phyloP scores from a whole-genome alignment of 2,113 vertebrate species.

The Condylura cristata region DNA sequence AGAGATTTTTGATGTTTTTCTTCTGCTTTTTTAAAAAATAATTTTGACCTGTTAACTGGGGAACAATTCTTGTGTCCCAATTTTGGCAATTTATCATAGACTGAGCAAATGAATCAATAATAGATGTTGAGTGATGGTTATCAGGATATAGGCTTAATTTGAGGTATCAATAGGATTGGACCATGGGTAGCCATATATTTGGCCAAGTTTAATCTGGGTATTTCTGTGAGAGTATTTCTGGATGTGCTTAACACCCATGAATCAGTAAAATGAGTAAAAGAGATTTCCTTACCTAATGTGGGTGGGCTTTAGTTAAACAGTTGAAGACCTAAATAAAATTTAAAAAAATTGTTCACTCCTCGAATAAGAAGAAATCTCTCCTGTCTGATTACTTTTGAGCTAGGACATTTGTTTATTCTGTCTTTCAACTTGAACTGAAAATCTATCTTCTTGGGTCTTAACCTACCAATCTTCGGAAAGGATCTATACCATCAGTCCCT shows the following conservation, averaged over 20 bases:
- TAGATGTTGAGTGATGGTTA: background rate
- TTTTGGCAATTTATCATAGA: background rate
- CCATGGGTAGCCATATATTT: background rate
- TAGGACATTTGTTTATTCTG: background rate
- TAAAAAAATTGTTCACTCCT: background rate
- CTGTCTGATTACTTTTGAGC: background rate
- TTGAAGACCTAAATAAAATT: background rate
- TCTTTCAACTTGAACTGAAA: background rate
- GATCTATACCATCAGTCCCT: background rate
- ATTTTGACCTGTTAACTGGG: background rate
- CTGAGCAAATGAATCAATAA: background rate
- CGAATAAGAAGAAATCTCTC: background rate
- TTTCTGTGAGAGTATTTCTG: background rate
- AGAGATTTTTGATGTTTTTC: background rate
- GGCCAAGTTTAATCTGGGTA: background rate
- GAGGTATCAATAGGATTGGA: background rate
- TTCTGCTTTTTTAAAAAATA: background rate
- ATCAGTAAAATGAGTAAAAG: background rate
- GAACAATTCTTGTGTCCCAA: background rate
- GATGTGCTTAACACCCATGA: background rate
- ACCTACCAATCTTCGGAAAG: background rate
- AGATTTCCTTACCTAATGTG: too few species aligned
- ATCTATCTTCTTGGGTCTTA: background rate
- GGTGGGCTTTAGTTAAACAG: too few species aligned
- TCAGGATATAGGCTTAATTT: background rate